phyloP scores from a whole-genome alignment of 1,140 invertebrate species.

The Pseudobourletiella spinata region DNA sequence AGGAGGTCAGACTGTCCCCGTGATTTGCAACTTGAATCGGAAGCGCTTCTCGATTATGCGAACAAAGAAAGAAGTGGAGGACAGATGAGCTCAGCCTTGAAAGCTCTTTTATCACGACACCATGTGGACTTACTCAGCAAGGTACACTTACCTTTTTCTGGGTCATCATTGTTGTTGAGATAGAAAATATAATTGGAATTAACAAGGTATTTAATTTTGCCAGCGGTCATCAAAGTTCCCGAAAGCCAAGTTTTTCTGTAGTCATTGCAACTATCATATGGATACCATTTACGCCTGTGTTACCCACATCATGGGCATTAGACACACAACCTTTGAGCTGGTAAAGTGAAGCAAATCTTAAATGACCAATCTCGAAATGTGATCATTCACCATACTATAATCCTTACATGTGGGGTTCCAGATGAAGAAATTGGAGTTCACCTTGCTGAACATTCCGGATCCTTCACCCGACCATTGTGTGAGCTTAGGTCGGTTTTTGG shows the following conservation, averaged over 20 bases:
- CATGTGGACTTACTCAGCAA: conserved; percentile 13
- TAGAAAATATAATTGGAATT: neutral
- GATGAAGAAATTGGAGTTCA: conserved; percentile 21
- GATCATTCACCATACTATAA: neutral
- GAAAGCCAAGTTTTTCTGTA: conserved; percentile 29
- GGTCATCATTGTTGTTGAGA: neutral
- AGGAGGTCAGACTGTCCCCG: conserved; percentile 12
- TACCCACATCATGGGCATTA: conserved; percentile 18
- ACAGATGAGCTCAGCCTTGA: neutral
- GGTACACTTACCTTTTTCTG: conserved; percentile 2
- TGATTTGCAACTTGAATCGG: conserved; percentile 2
- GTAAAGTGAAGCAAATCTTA: conserved; percentile 6
- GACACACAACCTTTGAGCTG: conserved; percentile 15
- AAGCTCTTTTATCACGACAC: conserved; percentile 8
- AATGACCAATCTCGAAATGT: neutral
- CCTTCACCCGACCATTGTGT: conserved; percentile 13
- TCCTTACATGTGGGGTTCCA: neutral
- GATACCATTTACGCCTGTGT: conserved; percentile 18
- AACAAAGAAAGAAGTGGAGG: neutral
- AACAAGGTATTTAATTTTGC: neutral
- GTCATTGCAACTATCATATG: conserved; percentile 32
- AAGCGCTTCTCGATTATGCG: neutral
- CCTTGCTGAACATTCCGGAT: neutral
- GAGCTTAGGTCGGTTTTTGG: neutral
- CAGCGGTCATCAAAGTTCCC: conserved; percentile 33